A percentile compares a stretch with the other conserved stretches of the same genome.
Conservation (phyloP, 1,140 invertebrate genomes). For the Drosophila pandora region DNA sequence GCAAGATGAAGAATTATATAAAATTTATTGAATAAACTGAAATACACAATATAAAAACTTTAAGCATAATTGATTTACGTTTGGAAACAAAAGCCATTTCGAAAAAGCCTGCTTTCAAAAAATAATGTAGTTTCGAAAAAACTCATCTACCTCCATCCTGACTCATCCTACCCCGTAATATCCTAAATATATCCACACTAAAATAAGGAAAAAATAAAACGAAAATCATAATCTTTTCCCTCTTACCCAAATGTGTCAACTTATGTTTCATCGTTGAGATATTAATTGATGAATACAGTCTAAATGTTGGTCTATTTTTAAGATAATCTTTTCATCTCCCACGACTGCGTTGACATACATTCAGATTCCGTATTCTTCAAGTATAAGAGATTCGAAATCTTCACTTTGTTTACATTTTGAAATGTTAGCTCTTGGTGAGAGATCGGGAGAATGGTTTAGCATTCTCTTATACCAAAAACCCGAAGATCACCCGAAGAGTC, state of each 20-base stretch:
- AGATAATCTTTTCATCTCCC: slow-evolving; percentile 62
- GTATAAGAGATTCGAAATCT: background rate
- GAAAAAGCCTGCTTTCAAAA: too few species aligned
- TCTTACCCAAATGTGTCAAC: slow-evolving; percentile 47
- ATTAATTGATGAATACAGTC: slow-evolving; percentile 64
- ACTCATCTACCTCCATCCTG: too few species aligned
- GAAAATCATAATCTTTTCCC: background rate
- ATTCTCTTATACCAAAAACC: slow-evolving; percentile 2
- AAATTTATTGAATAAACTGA: too few species aligned
- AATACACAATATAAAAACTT: too few species aligned
- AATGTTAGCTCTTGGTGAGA: background rate
- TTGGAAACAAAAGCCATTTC: too few species aligned
- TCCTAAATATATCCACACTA: too few species aligned
- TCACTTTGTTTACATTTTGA: background rate
- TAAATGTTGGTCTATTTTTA: slow-evolving; percentile 60
- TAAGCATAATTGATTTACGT: too few species aligned
- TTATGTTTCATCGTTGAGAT: slow-evolving; percentile 72
- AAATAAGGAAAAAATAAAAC: background rate
- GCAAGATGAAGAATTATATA: too few species aligned
- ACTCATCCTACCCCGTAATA: too few species aligned
- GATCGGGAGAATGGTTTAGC: slow-evolving; percentile 9
- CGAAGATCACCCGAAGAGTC: slow-evolving; percentile 1
- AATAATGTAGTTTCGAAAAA: too few species aligned
- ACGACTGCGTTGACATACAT: slow-evolving; percentile 68
- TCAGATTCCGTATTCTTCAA: background rate